Base-by-base conservation (phyloP, 2,113 vertebrate species). In the Hucho hucho region DNA sequence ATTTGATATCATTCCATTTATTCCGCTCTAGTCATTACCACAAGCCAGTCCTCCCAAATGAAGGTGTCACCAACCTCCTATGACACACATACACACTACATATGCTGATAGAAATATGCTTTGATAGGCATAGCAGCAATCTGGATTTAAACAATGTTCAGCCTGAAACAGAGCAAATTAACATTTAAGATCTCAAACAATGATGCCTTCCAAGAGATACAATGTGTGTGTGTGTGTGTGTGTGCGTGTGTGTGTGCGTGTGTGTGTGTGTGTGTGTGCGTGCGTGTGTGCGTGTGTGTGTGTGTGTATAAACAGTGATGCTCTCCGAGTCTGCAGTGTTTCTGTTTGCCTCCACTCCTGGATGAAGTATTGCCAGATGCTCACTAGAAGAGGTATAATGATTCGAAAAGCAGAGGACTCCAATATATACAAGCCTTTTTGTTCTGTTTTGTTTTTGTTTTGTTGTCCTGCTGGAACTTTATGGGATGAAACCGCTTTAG, bases 311-410 rank as follows among this genome's bases (percentile, higher is more conserved):
- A 79, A 64, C 74, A 80, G 71, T 53, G 0, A 5, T 82, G 68
- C 75, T 76, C 75, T 70, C 77, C 79, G 46, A 70, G 79, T 64
- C 79, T 83, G 67, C 74, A 84, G 84, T 83, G 75, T 79, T 58
- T 69, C 29, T 6, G 56, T 73, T 80, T 82, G 85, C 85, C 84
- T 87, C 79, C 78, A 84, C 79, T 86, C 87, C 82, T 84, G 82
- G 63, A 75, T 70, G 22, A 87, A 87, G 87, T 80, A 84, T 83
- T 79, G 82, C 32, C 75, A 86, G 86, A 87, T 89, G 75, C 78
- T 87, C 72, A 18, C 79, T 56, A 81, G 80, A 88, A 83, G 84
- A 79, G 74, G 81, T 81, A 84, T 78, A 84, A 76, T 76, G 86
- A 76, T 47, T 59, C 77, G 71, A 80, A 66, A 80, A 86, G 83